phyloP scores from a whole-genome alignment of 2,113 vertebrate genomes.

The Emydocephalus ijimae region DNA sequence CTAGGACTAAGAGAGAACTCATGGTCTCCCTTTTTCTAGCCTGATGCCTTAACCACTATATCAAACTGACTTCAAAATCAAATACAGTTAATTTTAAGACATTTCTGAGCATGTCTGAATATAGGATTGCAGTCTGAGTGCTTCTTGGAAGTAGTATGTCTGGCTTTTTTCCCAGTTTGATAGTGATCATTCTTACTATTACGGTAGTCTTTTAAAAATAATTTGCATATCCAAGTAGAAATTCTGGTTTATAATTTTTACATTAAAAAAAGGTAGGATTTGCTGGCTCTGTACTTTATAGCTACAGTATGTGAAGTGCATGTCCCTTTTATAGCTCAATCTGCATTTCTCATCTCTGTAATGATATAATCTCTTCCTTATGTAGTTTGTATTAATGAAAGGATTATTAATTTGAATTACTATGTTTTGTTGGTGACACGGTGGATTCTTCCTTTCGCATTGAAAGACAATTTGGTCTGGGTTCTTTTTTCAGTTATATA shows the following conservation, averaged over 20 bases:
- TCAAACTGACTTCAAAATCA: neutral
- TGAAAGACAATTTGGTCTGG: neutral
- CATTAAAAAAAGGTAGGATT: neutral
- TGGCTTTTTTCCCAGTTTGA: neutral
- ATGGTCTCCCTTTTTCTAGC: too few species aligned
- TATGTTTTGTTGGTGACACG: accelerated
- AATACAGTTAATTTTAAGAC: neutral
- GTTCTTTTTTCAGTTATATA: neutral
- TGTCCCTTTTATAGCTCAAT: too few species aligned
- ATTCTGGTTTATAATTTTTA: neutral
- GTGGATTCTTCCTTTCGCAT: neutral
- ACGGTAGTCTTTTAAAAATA: neutral
- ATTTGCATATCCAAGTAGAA: neutral
- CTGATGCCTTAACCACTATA: too few species aligned
- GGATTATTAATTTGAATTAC: neutral
- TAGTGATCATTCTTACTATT: neutral
- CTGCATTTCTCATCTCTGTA: neutral
- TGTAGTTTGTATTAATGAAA: neutral
- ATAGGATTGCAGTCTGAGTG: neutral
- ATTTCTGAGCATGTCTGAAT: neutral
- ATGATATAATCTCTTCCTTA: neutral
- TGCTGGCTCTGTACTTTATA: too few species aligned
- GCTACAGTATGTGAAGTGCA: neutral
- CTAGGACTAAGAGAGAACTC: too few species aligned
- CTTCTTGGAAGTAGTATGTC: neutral